Percentiles rank a stretch among this genome's conserved stretches.
Conservation (phyloP, 2,113 vertebrate species). For the Meles meles region DNA sequence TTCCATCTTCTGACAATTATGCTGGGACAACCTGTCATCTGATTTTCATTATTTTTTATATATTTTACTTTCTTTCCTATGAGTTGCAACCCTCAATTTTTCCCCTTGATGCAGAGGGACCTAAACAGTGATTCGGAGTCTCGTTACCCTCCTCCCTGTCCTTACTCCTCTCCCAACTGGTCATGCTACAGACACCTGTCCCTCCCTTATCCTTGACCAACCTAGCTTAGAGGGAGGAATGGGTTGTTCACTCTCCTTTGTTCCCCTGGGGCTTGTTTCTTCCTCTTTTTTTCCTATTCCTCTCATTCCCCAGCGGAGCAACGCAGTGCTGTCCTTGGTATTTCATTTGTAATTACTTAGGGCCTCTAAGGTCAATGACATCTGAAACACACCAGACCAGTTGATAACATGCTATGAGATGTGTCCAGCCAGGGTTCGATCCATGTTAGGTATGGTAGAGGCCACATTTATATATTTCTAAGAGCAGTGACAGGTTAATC, state of each 20-base stretch:
- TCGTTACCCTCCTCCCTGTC: not conserved
- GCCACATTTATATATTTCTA: not conserved
- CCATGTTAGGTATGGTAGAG: not conserved
- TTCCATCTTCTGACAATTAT: not conserved
- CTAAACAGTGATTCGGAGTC: not conserved
- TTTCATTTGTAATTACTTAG: not conserved
- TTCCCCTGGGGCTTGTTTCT: not conserved
- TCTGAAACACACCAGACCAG: not conserved
- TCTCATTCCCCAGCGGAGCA: not conserved
- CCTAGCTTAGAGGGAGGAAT: not conserved
- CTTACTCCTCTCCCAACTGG: not conserved
- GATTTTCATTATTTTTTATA: not conserved
- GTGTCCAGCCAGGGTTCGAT: not conserved
- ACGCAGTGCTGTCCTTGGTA: too few relatives aligned
- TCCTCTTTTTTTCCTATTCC: not conserved
- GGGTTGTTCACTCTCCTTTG: not conserved
- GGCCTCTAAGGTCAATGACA: not conserved
- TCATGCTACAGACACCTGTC: not conserved
- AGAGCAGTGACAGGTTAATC: not conserved
- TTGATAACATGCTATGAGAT: not conserved
- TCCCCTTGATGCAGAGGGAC: not conserved
- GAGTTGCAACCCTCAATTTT: not conserved
- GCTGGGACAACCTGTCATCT: not conserved
- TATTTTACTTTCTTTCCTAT: not conserved
- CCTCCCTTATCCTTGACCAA: not conserved